phyloP scores from a whole-genome alignment of 2,888 invertebrate species.

The Chaitophorus viminalis region DNA sequence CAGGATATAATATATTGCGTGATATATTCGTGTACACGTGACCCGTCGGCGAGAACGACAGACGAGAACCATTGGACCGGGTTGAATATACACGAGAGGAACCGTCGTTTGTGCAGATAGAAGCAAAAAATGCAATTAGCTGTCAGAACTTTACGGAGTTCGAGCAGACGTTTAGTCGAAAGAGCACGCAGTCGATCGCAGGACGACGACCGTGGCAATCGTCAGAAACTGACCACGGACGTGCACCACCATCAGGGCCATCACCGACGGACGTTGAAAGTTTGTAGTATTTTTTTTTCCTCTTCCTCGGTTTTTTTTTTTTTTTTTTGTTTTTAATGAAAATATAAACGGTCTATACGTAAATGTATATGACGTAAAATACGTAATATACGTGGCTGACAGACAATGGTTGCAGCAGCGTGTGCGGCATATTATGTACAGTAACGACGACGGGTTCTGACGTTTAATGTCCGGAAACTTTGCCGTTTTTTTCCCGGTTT shows the following conservation, averaged over 20 bases:
- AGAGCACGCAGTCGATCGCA: not conserved
- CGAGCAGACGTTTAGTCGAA: not conserved
- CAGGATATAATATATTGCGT: too few relatives aligned
- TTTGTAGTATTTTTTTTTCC: not conserved
- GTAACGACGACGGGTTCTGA: conserved; percentile 36
- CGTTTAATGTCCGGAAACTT: conserved; percentile 54
- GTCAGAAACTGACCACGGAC: too few relatives aligned
- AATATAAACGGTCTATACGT: conserved; percentile 9
- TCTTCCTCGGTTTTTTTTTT: not conserved
- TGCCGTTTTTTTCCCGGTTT: not conserved
- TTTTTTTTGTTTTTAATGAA: not conserved
- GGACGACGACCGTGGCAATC: too few relatives aligned
- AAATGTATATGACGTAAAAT: not conserved
- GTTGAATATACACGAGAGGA: too few relatives aligned
- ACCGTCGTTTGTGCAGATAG: too few relatives aligned
- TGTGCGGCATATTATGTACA: not conserved
- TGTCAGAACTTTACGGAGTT: not conserved
- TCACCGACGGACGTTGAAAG: not conserved
- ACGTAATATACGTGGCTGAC: not conserved
- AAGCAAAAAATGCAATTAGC: not conserved
- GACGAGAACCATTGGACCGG: too few relatives aligned
- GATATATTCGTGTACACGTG: too few relatives aligned
- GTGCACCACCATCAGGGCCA: not conserved
- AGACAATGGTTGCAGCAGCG: too few relatives aligned
- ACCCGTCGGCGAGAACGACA: too few relatives aligned